Base-by-base conservation (phyloP, 2,797 vertebrate genomes). In the Danio kyathit region DNA sequence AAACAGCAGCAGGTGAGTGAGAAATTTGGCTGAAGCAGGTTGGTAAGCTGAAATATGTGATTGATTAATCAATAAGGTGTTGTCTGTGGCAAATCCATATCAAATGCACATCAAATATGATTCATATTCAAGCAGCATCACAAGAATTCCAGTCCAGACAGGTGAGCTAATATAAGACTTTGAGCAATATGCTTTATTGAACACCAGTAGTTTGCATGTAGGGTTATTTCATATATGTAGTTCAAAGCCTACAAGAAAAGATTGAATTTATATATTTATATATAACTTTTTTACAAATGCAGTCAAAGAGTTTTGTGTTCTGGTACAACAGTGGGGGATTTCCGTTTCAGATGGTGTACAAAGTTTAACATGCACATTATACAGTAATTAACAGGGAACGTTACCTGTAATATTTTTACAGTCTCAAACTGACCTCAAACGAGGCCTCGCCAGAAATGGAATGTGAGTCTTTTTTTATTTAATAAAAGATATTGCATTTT, bases 281-380 rank as follows among this genome's bases (percentile, higher is more conserved):
- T 94, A 94, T 94, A 94, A 83, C 65, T 71, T 94, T 91, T 95
- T 91, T 95, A 94, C 94, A 95, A 93, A 94, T 92, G 92, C 91
- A 91, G 90, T 81, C 85, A 77, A n/a, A 73, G 83, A 82, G 49
- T 66, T 82, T 29, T 29, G 86, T 79, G 85, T 86, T 88, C 84
- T 61, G 76, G 82, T 87, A 88, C 87, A 88, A 88, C 76, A 63
- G 81, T 83, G 87, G 80, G 82, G 74, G 82, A 82, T 71, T 82
- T 85, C 76, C 54, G 70, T 80, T 82, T 71, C 57, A 73, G 84
- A 87, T 75, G 76, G 91, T 92, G 93, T 94, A 94, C 93, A 93
- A 94, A 94, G 92, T 91, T 91, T 88, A 92, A 95, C 94, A 95
- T 95, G 94, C 94, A 95, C 92, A 90, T 91, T 90, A 91, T 92